Evolutionary conservation across 2,888 invertebrate genomes (phyloP).

Genomic region (Elegia similella): DNA sequence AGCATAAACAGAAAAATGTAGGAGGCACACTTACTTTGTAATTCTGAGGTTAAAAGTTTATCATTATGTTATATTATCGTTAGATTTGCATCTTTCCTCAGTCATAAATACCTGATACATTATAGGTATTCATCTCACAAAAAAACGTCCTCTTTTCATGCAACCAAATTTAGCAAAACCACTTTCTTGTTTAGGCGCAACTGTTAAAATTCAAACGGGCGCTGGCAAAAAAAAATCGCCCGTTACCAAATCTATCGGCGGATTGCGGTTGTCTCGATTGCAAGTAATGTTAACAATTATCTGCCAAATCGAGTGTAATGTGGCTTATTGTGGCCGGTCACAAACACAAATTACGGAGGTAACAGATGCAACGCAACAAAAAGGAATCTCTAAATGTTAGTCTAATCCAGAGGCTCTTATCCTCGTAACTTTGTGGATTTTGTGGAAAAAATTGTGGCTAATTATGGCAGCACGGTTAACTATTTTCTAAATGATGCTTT

Average conservation of each 20-base stretch:
- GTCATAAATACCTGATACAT: constrained; percentile 35
- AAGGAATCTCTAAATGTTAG: too few species aligned
- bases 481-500: too few species aligned
- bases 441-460: too few species aligned
- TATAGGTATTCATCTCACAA: constrained; percentile 33
- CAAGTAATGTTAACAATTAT: constrained; percentile 55
- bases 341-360: not conserved
- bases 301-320: constrained; percentile 24
- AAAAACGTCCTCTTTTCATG: constrained; percentile 46
- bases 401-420: too few species aligned
- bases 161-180: constrained; percentile 46
- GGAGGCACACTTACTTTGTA: too few species aligned
- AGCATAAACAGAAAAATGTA: too few species aligned
- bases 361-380: not conserved
- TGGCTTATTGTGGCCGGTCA: constrained; percentile 5
- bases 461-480: too few species aligned
- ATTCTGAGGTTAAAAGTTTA: not conserved
- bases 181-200: constrained; percentile 52
- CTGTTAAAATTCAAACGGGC: constrained; percentile 49
- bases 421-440: too few species aligned
- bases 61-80: too few species aligned
- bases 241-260: constrained; percentile 50
- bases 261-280: constrained; percentile 58
- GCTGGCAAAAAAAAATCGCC: constrained; percentile 57
- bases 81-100: not conserved